Conservation (phyloP, 2,113 vertebrate species). For the Hipposideros armiger region DNA sequence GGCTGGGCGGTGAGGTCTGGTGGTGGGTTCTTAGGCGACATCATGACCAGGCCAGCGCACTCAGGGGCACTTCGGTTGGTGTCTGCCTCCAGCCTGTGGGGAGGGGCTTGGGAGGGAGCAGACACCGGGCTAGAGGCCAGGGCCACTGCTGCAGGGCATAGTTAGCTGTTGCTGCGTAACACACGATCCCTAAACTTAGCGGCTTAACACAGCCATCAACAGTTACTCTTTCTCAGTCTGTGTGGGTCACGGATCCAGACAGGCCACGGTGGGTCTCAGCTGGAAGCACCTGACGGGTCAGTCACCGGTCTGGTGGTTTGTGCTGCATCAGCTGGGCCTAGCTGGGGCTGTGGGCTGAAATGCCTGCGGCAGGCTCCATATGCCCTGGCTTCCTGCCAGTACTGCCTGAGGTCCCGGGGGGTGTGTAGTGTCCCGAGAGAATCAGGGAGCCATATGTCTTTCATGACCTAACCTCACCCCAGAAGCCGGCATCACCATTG, state of each 20-base stretch:
- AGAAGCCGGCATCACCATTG: neutral
- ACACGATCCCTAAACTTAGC: neutral
- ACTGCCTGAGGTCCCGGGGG: neutral
- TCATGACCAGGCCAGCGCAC: too few relatives aligned
- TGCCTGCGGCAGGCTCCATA: neutral
- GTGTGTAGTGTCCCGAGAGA: neutral
- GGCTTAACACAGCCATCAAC: neutral
- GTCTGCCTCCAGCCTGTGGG: neutral
- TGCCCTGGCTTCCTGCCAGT: neutral
- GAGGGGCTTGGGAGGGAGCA: rapidly evolving
- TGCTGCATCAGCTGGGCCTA: neutral
- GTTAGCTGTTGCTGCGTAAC: neutral
- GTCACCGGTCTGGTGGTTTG: neutral
- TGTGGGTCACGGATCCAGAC: neutral
- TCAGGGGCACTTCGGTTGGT: neutral
- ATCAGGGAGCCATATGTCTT: neutral
- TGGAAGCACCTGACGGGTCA: neutral
- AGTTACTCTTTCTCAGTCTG: neutral
- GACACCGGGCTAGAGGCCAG: neutral
- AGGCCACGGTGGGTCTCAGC: neutral
- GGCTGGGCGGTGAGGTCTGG: neutral
- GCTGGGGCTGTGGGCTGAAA: neutral
- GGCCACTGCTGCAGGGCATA: neutral
- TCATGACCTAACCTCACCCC: neutral
- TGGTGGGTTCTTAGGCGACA: too few relatives aligned